Conservation (phyloP, 2,113 vertebrate genomes). For the Cyphomyrus plagiostoma region DNA sequence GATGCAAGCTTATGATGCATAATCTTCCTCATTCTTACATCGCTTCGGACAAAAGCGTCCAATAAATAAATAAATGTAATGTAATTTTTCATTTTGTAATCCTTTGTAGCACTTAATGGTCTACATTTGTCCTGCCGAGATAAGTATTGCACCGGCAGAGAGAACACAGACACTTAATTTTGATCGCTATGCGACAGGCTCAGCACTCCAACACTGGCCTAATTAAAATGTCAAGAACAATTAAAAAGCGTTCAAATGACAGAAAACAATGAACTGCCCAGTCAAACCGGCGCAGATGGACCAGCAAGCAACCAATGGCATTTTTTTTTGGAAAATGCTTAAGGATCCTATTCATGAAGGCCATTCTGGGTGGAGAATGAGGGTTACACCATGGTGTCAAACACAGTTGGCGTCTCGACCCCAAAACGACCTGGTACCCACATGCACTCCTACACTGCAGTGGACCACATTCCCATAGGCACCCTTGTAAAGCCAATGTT, state of each 20-base stretch:
- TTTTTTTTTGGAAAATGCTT: background rate
- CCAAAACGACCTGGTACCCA: background rate
- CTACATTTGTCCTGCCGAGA: background rate
- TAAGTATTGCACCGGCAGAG: background rate
- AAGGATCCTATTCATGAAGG: background rate
- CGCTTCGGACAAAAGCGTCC: background rate
- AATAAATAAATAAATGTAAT: background rate
- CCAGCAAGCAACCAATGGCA: background rate
- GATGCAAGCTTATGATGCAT: background rate
- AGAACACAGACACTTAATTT: background rate
- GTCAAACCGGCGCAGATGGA: background rate
- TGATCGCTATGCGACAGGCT: background rate
- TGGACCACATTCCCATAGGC: background rate
- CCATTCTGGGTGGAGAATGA: background rate
- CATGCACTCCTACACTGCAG: background rate
- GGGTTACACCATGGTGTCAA: no score
- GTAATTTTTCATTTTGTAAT: background rate
- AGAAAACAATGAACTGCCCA: background rate
- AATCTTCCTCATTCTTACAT: background rate
- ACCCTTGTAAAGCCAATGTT: background rate
- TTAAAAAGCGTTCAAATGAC: background rate
- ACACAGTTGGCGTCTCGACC: background rate
- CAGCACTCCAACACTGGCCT: background rate
- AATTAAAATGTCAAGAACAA: constrained; percentile 17
- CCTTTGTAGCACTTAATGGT: constrained; percentile 1